Evolutionary conservation across 2,113 vertebrate genomes (phyloP), one percentile per base, ranked within the genome.

Genomic region (Etia nguti): DNA sequence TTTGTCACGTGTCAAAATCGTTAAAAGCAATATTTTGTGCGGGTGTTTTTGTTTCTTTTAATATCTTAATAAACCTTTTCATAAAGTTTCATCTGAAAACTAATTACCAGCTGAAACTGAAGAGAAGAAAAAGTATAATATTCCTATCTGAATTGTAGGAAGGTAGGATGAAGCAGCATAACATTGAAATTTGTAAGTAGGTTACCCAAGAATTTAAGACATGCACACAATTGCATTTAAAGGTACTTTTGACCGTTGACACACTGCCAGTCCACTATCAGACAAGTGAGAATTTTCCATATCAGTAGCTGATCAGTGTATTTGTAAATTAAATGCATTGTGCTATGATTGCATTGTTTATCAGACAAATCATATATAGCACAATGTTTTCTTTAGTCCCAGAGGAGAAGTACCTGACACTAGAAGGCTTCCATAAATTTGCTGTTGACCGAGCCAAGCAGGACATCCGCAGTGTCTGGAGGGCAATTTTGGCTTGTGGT

Each of bases 381-480:
- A 20, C 3, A 29, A 20, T 50, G 0, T 90, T 4, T 82, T 84
- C 48, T 86, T n/a, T 92, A 99, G 98, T 97, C 87, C 96, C 98
- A 20, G 99, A 99, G 91, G 99, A 99, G 93, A 99, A 98, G 90
- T 99, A 96, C 81, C 91, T 99, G 94, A 99, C 98, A 0, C 95
- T 99, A 92, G 99, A 99, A 81, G 99, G 99, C 18, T 99, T 99
- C 82, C 98, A 98, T 86, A 98, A 97, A 41, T 99, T 99, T 83
- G 97, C 98, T 6, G 95, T 99, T 41, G 99, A 99, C 84, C 96
- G 98, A 24, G 98, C 98, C 77, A 99, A 99, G 84, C 99, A 99
- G 94, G 99, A 99, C 92, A 98, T 99, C 93, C 98, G 98, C 0
- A 99, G 98, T 1, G 97, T 99, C 87, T 99, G 99, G 99, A 97